These are phyloP conservation scores for Diplodus sargus DNA, from an alignment of 2,797 vertebrate genomes.

Conservation along the genomic window DNA sequence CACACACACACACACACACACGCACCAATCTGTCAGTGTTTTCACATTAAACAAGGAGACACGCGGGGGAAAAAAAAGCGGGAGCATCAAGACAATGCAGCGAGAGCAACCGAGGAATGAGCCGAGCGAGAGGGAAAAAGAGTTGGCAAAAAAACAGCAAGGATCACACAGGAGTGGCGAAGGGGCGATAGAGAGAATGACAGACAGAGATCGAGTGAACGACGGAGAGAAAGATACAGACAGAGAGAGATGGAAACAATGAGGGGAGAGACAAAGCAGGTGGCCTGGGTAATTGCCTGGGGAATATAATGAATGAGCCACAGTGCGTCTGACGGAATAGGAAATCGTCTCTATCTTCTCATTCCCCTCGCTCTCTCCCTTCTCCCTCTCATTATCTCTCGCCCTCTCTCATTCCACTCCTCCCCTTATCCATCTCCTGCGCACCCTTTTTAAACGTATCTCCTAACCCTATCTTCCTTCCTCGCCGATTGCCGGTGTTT, in stretches of 20 bases:
- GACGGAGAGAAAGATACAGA: slow-evolving; percentile 68
- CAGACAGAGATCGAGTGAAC: slow-evolving; percentile 68
- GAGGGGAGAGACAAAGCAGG: slow-evolving; percentile 87
- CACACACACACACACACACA: slow-evolving; percentile 35
- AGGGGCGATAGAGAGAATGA: slow-evolving; percentile 66
- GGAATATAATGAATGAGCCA: slow-evolving; percentile 89
- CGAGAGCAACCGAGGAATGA: slow-evolving; percentile 58
- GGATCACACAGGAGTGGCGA: slow-evolving; percentile 69
- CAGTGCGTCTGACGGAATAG: slow-evolving; percentile 85
- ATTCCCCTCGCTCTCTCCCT: slow-evolving; percentile 70
- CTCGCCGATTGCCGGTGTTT: slow-evolving; percentile 46
- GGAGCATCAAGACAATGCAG: slow-evolving; percentile 64
- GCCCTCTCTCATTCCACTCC: slow-evolving; percentile 67
- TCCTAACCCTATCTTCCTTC: slow-evolving; percentile 69
- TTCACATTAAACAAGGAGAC: slow-evolving; percentile 72
- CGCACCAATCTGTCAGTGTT: slow-evolving; percentile 68
- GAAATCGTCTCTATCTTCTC: slow-evolving; percentile 87
- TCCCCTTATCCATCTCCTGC: slow-evolving; percentile 72
- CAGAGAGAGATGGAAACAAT: slow-evolving; percentile 83
- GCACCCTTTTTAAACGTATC: slow-evolving; percentile 77
- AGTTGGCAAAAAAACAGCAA: slow-evolving; percentile 56
- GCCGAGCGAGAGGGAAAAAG: slow-evolving; percentile 56
- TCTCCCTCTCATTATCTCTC: slow-evolving; percentile 78
- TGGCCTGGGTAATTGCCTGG: slow-evolving; percentile 89
- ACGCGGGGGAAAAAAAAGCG: slow-evolving; percentile 35